Conservation (phyloP, 1,140 invertebrate genomes). For the Drosophila dunni region DNA sequence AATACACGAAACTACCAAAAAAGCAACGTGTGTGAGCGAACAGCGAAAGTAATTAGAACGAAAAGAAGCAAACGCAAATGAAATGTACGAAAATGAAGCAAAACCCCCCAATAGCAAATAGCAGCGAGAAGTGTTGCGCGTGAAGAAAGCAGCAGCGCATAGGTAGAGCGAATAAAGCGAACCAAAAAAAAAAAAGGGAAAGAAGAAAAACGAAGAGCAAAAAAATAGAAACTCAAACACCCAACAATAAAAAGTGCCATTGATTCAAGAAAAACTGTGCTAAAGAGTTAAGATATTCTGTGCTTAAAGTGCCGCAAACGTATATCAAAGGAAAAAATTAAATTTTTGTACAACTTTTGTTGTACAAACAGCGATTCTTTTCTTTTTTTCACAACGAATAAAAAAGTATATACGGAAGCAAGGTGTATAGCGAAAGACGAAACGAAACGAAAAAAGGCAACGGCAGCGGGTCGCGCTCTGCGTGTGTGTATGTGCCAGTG, state of each 20-base stretch:
- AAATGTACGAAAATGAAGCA: slow-evolving; percentile 54
- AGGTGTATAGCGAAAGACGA: slow-evolving; percentile 74
- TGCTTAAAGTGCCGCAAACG: slow-evolving; percentile 37
- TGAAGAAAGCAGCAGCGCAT: slow-evolving; percentile 51
- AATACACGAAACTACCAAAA: slow-evolving; percentile 26
- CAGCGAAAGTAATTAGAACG: slow-evolving; percentile 70
- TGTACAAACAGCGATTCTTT: slow-evolving; percentile 46
- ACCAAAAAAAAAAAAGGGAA: slow-evolving; percentile 2
- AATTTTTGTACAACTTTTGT: slow-evolving; percentile 36
- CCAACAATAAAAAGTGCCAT: slow-evolving; percentile 40
- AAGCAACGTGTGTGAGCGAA: slow-evolving; percentile 35
- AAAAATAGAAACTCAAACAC: slow-evolving; percentile 35
- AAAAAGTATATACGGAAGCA: slow-evolving; percentile 79
- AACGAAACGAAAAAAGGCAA: slow-evolving; percentile 62
- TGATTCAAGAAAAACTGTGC: slow-evolving; percentile 27
- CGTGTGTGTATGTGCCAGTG: slow-evolving; percentile 27
- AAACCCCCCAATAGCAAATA: slow-evolving; percentile 42
- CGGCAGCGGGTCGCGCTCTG: slow-evolving; percentile 57
- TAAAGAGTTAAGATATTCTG: slow-evolving; percentile 27
- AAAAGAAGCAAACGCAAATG: slow-evolving; percentile 42
- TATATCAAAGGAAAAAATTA: slow-evolving; percentile 12
- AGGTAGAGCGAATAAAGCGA: slow-evolving; percentile 45
- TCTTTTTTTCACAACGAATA: slow-evolving; percentile 44
- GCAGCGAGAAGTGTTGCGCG: slow-evolving; percentile 46
- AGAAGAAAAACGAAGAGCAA: slow-evolving; percentile 8